Percentiles rank a stretch among this genome's conserved stretches.
These are phyloP conservation scores for Crenichthys baileyi DNA, from an alignment of 2,797 vertebrate species.

Conservation along the genomic window DNA sequence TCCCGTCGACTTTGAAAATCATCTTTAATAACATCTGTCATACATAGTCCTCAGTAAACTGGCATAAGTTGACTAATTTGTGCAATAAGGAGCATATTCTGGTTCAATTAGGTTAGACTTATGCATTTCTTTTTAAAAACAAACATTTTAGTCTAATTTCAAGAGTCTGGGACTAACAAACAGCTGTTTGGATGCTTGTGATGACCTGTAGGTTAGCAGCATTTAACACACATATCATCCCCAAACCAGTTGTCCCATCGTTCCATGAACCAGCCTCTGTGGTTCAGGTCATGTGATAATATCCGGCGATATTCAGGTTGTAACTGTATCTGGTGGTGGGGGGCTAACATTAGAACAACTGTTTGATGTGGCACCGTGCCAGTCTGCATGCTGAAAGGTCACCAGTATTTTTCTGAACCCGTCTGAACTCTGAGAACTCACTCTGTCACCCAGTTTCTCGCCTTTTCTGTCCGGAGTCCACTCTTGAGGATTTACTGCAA, in stretches of 20 bases:
- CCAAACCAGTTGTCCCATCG: conserved; percentile 33
- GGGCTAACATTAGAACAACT: conserved; percentile 77
- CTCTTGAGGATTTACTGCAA: not conserved
- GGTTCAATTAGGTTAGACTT: not conserved
- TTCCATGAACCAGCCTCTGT: conserved; percentile 37
- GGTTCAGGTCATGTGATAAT: conserved; percentile 65
- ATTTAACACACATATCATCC: conserved; percentile 50
- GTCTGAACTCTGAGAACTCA: conserved; percentile 21
- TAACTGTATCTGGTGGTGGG: conserved; percentile 63
- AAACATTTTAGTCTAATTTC: not conserved
- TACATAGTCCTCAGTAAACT: not conserved
- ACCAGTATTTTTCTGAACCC: conserved; percentile 58
- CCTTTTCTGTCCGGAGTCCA: conserved; percentile 16
- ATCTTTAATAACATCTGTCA: too few species aligned
- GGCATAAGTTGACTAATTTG: too few species aligned
- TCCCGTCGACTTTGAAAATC: too few species aligned
- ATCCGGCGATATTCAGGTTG: conserved; percentile 57
- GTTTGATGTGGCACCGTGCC: conserved; percentile 71
- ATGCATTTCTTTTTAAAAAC: not conserved
- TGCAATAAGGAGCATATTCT: not conserved
- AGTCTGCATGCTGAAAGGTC: conserved; percentile 63
- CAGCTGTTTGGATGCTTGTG: conserved; percentile 8
- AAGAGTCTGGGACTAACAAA: not conserved
- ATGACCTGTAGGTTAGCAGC: conserved; percentile 46
- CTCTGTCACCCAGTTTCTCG: conserved; percentile 1